These are phyloP conservation scores for Cenopis cana DNA, from an alignment of 2,888 invertebrate genomes.

Conservation along the genomic window DNA sequence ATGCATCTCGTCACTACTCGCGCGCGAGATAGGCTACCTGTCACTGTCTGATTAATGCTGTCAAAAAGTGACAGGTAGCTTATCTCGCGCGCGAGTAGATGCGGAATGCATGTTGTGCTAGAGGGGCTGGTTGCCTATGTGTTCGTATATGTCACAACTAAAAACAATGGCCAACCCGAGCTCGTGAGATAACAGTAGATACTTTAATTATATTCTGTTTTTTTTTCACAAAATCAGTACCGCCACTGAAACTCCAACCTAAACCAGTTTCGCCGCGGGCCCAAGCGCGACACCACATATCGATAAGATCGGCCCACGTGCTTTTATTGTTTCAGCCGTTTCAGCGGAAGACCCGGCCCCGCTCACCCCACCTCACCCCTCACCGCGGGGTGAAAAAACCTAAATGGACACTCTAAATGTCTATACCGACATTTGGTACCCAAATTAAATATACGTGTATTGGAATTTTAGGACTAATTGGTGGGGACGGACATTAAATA, in stretches of 20 bases:
- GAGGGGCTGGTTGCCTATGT: too few relatives aligned
- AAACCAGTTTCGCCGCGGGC: slow-evolving; percentile 64
- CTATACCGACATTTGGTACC: slow-evolving; percentile 31
- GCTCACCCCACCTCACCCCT: slow-evolving; percentile 47
- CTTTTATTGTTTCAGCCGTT: slow-evolving; percentile 72
- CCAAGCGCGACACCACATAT: slow-evolving; percentile 71
- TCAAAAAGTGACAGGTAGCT: too few relatives aligned
- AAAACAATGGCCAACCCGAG: too few relatives aligned
- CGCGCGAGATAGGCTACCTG: too few relatives aligned
- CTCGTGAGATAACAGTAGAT: too few relatives aligned
- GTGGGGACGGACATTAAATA: slow-evolving; percentile 26
- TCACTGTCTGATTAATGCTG: too few relatives aligned
- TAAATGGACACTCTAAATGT: slow-evolving; percentile 62
- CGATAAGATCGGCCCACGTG: slow-evolving; percentile 72
- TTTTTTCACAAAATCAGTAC: too few relatives aligned
- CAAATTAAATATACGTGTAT: slow-evolving; percentile 46
- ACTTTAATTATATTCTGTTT: too few relatives aligned
- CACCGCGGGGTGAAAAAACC: slow-evolving; percentile 57
- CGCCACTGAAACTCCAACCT: slow-evolving; percentile 59
- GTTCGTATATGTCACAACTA: too few relatives aligned
- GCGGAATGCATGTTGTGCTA: too few relatives aligned
- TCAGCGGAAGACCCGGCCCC: slow-evolving; percentile 44
- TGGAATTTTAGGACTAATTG: slow-evolving; percentile 33
- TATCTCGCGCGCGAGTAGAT: too few relatives aligned
- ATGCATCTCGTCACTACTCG: too few relatives aligned